Evolutionary conservation across 1,140 invertebrate species (phyloP), one percentile per base, ranked within the genome.

Genomic region (Neotoxoptera formosana): DNA sequence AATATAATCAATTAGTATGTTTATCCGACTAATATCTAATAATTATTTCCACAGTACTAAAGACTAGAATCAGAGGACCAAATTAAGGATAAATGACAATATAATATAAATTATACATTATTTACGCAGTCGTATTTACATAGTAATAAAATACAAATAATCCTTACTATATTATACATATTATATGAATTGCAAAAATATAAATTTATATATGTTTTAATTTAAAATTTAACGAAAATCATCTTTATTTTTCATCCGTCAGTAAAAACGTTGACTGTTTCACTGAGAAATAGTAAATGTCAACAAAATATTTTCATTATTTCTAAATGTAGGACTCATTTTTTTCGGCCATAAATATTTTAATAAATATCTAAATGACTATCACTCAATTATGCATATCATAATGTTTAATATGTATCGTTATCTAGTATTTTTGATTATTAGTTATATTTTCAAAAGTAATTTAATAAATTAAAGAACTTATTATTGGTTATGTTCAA

Each of bases 61-160:
- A 89, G 88, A 89, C 88, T 89, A 89, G 88, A 89, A 89, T 89
- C 47, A 53, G 34, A 89, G 87, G 48, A 89, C 88, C 88, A 56
- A 89, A n/a, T 88, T 88, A 88, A 47, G 47, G 36, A 56, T 89
- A 89, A 89, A 34, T 89, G 36, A 89, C 53, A 6, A 41, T 89
- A 36, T 89, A 53, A 89, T 36, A 89, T 56, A 89, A 89, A 89
- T 41, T 89, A 89, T 41, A 89, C 51, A 89, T 41, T 89, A 89
- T 89, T 89, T 89, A 89, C 51, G 88, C 88, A 89, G 88, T 89
- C 88, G 23, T 89, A 89, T 89, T 56, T 89, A 89, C 51, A 89
- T 89, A 56, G 36, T 89, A 56, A 89, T 89, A 56, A 89, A 89
- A 89, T 53, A 56, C 88, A 56, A 56, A 56, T 41, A 89, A 89